A percentile compares a stretch with the other conserved stretches of the same genome.
Evolutionary conservation across 2,113 vertebrate genomes (phyloP).

Genomic region (Hiodon tergisus): DNA sequence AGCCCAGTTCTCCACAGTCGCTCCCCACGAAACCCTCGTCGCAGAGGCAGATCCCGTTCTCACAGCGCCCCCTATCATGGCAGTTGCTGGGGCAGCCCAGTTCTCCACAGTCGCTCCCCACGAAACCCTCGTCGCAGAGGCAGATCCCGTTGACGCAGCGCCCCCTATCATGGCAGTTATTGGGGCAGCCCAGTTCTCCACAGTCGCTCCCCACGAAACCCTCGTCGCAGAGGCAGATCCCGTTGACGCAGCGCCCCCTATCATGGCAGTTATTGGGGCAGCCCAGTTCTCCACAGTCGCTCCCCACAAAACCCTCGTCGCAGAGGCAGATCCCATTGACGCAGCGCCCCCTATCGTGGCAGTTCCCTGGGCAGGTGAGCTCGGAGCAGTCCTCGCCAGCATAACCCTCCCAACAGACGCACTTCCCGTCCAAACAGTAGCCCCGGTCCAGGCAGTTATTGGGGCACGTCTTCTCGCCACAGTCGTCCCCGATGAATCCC

Average conservation of each 20-base stretch:
- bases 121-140: constrained; percentile 75
- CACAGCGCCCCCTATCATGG: constrained; percentile 41
- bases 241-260: constrained; percentile 43
- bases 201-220: constrained; percentile 41
- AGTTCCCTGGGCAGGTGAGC: constrained; percentile 70
- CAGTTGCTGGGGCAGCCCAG: constrained; percentile 48
- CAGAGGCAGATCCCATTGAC: constrained; percentile 73
- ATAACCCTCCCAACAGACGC: constrained; percentile 77
- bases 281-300: constrained; percentile 65
- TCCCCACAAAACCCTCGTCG: constrained; percentile 73
- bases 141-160: constrained; percentile 71
- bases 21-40: constrained; percentile 74
- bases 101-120: constrained; percentile 69
- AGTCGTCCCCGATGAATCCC: constrained; percentile 74
- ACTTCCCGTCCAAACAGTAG: constrained; percentile 72
- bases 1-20: constrained; percentile 63
- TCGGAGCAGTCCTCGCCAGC: constrained; percentile 64
- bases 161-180: constrained; percentile 70
- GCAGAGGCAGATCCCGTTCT: constrained; percentile 66
- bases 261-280: constrained; percentile 52
- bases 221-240: constrained; percentile 45
- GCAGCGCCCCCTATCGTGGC: constrained; percentile 70
- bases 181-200: constrained; percentile 65
- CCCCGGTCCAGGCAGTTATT: constrained; percentile 71
- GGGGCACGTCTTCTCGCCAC: constrained; percentile 73